These are phyloP conservation scores for Pterocles gutturalis DNA, from an alignment of 2,113 vertebrate species.

Conservation along the genomic window DNA sequence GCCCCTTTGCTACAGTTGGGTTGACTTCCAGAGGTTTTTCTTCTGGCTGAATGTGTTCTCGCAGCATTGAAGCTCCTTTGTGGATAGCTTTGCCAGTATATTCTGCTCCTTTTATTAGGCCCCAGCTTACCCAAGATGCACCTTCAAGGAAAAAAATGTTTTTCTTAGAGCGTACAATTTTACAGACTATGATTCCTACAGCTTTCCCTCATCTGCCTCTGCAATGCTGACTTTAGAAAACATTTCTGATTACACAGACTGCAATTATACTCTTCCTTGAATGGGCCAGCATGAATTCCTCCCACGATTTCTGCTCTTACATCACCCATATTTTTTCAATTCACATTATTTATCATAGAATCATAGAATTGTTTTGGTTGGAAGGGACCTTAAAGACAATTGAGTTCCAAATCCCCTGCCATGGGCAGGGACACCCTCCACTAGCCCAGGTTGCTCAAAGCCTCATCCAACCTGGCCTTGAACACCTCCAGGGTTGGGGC, in stretches of 20 bases:
- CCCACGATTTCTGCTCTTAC: not conserved
- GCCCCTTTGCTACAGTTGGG: conserved; percentile 88
- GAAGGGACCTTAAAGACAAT: no score
- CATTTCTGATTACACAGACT: not conserved
- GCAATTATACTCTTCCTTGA: not conserved
- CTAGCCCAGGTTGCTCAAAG: no score
- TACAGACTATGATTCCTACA: not conserved
- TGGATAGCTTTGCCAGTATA: conserved; percentile 95
- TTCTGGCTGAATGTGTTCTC: conserved; percentile 95
- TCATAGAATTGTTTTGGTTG: no score
- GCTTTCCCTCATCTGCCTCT: not conserved
- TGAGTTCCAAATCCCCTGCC: no score
- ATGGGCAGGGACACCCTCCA: no score
- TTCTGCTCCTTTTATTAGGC: conserved; percentile 94
- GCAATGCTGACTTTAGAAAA: not conserved
- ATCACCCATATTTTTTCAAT: not conserved
- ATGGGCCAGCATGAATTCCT: not conserved
- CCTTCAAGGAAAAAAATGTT: conserved; percentile 77
- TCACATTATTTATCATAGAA: not conserved
- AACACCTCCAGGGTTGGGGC: no score
- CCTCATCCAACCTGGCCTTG: no score
- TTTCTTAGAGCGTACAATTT: not conserved
- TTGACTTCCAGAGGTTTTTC: conserved; percentile 91
- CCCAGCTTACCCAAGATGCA: conserved; percentile 97
- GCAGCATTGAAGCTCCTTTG: conserved; percentile 92